These are phyloP conservation scores for Argopecten irradians DNA, from an alignment of 1,140 invertebrate genomes.

Conservation along the genomic window DNA sequence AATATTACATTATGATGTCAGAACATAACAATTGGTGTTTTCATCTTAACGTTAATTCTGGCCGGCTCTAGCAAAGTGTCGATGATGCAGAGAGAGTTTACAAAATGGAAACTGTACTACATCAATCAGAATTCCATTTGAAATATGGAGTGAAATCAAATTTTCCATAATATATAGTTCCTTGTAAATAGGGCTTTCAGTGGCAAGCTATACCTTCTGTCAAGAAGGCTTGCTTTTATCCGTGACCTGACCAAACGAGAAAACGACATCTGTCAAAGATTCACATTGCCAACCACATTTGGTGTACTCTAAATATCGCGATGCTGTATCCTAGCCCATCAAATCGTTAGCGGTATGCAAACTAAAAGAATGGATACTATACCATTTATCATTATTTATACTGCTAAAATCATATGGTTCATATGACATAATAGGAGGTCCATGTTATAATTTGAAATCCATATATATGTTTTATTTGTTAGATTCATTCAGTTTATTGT, in stretches of 20 bases:
- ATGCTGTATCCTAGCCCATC: background rate
- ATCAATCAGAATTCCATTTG: background rate
- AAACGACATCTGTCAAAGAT: background rate
- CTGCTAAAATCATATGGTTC: background rate
- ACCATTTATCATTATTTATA: background rate
- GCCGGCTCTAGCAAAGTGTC: background rate
- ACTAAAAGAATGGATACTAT: background rate
- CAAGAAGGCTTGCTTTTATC: background rate
- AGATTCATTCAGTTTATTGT: background rate
- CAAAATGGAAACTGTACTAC: background rate
- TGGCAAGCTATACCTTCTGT: background rate
- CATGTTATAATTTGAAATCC: background rate
- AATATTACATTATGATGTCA: background rate
- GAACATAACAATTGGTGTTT: background rate
- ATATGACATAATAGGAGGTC: background rate
- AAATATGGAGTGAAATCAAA: background rate
- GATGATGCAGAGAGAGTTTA: background rate
- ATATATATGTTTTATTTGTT: background rate
- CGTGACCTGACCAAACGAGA: background rate
- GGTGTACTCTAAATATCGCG: background rate
- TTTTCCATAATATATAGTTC: background rate
- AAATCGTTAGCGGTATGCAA: background rate
- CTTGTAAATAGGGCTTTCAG: conserved; percentile 13
- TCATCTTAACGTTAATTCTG: background rate
- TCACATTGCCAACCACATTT: background rate